Percentiles rank a stretch among this genome's conserved stretches.
These are phyloP conservation scores for Embidobia sp. DNA, from an alignment of 2,888 invertebrate species.

Conservation along the genomic window DNA sequence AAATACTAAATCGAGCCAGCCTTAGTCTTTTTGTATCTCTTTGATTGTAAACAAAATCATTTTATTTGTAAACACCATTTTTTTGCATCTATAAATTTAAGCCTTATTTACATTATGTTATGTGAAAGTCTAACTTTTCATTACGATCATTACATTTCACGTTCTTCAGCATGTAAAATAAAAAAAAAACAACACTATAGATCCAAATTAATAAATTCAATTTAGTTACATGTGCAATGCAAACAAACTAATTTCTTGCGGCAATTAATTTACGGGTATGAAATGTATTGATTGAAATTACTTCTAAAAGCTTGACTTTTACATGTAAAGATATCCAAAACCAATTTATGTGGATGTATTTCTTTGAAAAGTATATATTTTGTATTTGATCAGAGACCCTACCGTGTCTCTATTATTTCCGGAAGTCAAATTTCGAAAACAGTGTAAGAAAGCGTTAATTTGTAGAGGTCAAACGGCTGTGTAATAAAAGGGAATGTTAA, in stretches of 20 bases:
- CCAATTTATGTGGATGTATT: no score
- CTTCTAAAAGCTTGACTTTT: constrained; percentile 5
- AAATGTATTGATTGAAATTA: constrained; percentile 20
- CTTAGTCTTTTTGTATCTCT: no score
- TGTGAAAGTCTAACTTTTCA: constrained; percentile 38
- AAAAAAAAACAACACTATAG: no score
- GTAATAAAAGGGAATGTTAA: constrained; percentile 21
- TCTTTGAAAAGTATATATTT: background rate
- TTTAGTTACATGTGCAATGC: background rate
- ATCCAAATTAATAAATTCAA: constrained; percentile 1
- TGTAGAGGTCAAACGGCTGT: constrained; percentile 42
- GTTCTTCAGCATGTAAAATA: background rate
- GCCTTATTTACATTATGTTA: background rate
- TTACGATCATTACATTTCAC: constrained; percentile 23
- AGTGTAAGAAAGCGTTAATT: no score
- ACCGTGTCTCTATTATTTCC: no score
- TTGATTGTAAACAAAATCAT: no score
- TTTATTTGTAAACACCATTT: no score
- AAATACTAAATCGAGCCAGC: background rate
- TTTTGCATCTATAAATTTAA: no score
- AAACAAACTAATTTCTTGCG: background rate
- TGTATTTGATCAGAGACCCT: no score
- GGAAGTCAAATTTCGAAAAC: no score
- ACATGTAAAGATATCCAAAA: background rate
- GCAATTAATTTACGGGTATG: background rate